Conservation (phyloP, 2,888 invertebrate species). For the Noctua janthina region DNA sequence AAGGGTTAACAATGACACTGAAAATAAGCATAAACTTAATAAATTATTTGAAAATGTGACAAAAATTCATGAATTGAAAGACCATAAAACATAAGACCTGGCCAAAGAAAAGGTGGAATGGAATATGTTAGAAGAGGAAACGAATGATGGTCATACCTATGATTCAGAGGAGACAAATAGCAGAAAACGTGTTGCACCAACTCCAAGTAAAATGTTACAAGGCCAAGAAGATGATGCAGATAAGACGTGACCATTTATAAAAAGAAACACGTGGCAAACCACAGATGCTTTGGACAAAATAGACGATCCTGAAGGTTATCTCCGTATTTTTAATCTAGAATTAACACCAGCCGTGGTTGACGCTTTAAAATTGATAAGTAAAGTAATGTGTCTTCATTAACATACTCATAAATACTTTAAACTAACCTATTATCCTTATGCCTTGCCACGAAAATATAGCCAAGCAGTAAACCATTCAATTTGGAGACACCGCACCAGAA, state of each 20-base stretch:
- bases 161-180: not conserved
- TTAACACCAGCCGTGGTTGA: no score
- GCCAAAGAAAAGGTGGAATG: not conserved
- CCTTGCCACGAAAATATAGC: not conserved
- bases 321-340: not conserved
- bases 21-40: no score
- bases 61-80: not conserved
- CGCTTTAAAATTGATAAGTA: not conserved
- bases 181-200: not conserved
- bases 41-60: not conserved
- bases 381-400: not conserved
- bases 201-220: not conserved
- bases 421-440: not conserved
- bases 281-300: not conserved
- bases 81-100: not conserved
- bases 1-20: not conserved
- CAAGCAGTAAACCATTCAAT: not conserved
- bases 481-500: conserved; percentile 40
- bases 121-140: not conserved
- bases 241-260: not conserved
- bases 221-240: not conserved
- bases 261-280: not conserved
- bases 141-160: not conserved
- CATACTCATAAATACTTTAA: not conserved
- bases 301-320: not conserved